Conservation (phyloP, 2,113 vertebrate genomes). For the Calyptommatus sinebrachiatus region DNA sequence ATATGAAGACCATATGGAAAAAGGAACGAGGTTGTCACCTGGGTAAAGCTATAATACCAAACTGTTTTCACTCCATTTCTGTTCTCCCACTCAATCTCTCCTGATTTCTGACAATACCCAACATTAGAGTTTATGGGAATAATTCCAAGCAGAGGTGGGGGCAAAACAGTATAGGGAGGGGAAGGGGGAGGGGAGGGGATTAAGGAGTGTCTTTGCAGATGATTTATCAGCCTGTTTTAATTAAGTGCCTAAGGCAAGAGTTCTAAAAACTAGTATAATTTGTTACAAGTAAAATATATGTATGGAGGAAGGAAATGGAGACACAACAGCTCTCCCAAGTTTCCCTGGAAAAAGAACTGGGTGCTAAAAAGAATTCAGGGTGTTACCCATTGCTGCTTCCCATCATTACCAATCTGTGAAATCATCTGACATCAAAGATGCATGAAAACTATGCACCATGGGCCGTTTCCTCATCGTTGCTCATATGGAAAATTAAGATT, state of each 20-base stretch:
- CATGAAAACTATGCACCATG: conserved; percentile 33
- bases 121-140: conserved; percentile 24
- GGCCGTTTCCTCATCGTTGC: conserved; percentile 33
- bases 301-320: neutral
- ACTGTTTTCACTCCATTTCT: neutral
- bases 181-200: neutral
- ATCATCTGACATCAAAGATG: conserved; percentile 51
- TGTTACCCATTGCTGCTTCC: conserved; percentile 36
- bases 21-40: neutral
- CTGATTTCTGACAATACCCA: neutral
- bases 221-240: conserved; percentile 59
- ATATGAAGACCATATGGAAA: no score
- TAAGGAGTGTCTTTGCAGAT: conserved; percentile 51
- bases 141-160: conserved; percentile 29
- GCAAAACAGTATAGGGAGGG: neutral
- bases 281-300: neutral
- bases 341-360: neutral
- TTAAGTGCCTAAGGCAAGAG: conserved; percentile 48
- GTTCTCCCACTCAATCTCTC: neutral
- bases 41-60: neutral
- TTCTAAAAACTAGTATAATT: conserved; percentile 43
- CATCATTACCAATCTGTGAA: conserved; percentile 48
- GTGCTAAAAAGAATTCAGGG: conserved; percentile 47
- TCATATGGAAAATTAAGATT: conserved; percentile 47
- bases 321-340: neutral